Percentiles rank a stretch among this genome's conserved stretches.
phyloP scores from a whole-genome alignment of 2,888 invertebrate genomes.

The Drosophila ustulata region DNA sequence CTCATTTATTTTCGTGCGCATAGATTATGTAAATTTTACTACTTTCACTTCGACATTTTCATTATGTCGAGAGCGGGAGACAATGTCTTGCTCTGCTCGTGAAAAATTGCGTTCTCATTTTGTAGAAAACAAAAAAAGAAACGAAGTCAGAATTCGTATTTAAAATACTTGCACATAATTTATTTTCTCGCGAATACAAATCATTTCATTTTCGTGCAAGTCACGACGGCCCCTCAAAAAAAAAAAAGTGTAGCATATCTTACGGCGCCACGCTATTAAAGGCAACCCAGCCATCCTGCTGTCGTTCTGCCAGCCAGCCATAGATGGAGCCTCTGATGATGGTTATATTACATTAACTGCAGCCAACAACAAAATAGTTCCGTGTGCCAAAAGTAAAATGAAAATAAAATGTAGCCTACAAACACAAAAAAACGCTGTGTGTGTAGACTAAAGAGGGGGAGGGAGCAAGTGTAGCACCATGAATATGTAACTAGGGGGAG shows the following conservation, averaged over 20 bases:
- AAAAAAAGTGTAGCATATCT: conserved; percentile 72
- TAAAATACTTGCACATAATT: conserved; percentile 81
- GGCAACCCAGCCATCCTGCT: conserved; percentile 23
- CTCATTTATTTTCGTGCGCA: conserved; percentile 79
- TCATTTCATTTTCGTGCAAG: conserved; percentile 80
- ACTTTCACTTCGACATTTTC: conserved; percentile 82
- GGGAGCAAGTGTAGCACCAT: conserved; percentile 51
- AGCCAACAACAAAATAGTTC: conserved; percentile 59
- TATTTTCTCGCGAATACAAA: conserved; percentile 78
- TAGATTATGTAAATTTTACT: conserved; percentile 80
- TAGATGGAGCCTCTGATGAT: conserved; percentile 60
- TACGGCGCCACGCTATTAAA: conserved; percentile 66
- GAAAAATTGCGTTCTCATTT: conserved; percentile 78
- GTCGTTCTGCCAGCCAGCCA: neutral
- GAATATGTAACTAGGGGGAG: conserved; percentile 66
- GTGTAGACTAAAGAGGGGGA: neutral
- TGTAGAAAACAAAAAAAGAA: neutral
- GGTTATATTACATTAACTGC: conserved; percentile 78
- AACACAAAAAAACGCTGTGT: conserved; percentile 40
- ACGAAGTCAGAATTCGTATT: conserved; percentile 67
- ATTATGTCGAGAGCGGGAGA: conserved; percentile 65
- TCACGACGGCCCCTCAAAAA: conserved; percentile 56
- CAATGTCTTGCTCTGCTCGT: conserved; percentile 41
- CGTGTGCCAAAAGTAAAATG: conserved; percentile 76
- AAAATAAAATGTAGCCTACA: conserved; percentile 75